phyloP scores from a whole-genome alignment of 2,797 vertebrate species.

The Sebastes baramenuke region DNA sequence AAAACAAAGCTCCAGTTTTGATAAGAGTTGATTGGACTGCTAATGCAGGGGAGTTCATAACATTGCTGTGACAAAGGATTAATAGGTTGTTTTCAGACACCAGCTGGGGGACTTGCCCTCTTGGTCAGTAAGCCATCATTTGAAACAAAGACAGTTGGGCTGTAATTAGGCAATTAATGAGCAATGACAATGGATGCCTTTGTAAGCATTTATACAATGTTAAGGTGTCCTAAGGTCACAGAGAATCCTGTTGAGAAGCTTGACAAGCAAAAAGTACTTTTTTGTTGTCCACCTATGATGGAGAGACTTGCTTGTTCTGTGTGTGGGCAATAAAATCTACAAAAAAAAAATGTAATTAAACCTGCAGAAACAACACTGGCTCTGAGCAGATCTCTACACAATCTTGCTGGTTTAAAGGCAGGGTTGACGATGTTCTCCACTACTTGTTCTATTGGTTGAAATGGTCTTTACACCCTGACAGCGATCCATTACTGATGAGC shows the following conservation, averaged over 20 bases:
- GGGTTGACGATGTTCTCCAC: no score
- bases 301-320: constrained; percentile 1
- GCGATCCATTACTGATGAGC: no score
- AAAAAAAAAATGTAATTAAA: not conserved
- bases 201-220: constrained; percentile 53
- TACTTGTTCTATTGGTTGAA: no score
- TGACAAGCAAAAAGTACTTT: constrained; percentile 8
- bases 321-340: not conserved
- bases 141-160: constrained; percentile 78
- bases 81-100: constrained; percentile 76
- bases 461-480: no score
- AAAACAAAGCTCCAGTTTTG: constrained; percentile 26
- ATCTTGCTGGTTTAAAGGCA: not conserved
- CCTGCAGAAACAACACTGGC: not conserved
- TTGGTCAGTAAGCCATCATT: constrained; percentile 75
- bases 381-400: not conserved
- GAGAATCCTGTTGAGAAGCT: constrained; percentile 25
- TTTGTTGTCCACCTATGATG: not conserved
- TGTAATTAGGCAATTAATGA: constrained; percentile 83
- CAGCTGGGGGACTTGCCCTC: constrained; percentile 79
- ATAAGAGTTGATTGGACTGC: constrained; percentile 7
- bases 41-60: constrained; percentile 34
- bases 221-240: constrained; percentile 40
- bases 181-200: constrained; percentile 73
- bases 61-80: constrained; percentile 65